Percentiles rank a stretch among this genome's conserved stretches.
Evolutionary conservation across 2,888 invertebrate species (phyloP).

Genomic region (Glaucopsyche alexis): DNA sequence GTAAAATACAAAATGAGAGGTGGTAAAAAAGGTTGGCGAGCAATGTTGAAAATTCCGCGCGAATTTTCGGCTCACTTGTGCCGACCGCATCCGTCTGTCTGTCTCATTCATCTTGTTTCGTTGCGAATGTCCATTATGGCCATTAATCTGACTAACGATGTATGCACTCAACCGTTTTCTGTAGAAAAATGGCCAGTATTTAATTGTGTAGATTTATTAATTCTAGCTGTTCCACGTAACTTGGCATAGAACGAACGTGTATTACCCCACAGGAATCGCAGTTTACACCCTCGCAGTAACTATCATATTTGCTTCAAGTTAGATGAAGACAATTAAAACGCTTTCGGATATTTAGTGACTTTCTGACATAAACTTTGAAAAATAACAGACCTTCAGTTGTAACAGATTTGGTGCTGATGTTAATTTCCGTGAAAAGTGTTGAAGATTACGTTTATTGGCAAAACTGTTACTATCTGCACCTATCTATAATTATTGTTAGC

Average conservation of each 20-base stretch:
- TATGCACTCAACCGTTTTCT: slow-evolving; percentile 6
- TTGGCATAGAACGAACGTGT: neutral
- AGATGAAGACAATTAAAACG: too few species aligned
- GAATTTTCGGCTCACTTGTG: slow-evolving; percentile 14
- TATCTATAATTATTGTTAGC: too few species aligned
- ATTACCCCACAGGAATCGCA: too few species aligned
- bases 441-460: too few species aligned
- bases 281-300: too few species aligned
- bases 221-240: neutral
- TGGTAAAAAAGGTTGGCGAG: slow-evolving; percentile 4
- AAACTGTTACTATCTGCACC: too few species aligned
- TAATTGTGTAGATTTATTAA: neutral
- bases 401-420: too few species aligned
- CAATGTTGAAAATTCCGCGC: slow-evolving; percentile 1
- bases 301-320: too few species aligned
- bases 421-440: too few species aligned
- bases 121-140: slow-evolving; percentile 16
- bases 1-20: slow-evolving; percentile 7
- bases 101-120: slow-evolving; percentile 24
- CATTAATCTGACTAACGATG: slow-evolving; percentile 15
- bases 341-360: too few species aligned
- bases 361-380: too few species aligned
- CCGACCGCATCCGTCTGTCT: slow-evolving; percentile 16
- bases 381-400: too few species aligned
- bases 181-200: neutral